A percentile compares a stretch with the other conserved stretches of the same genome.
Conservation (phyloP, 2,113 vertebrate genomes). For the Malaclemys terrapin region DNA sequence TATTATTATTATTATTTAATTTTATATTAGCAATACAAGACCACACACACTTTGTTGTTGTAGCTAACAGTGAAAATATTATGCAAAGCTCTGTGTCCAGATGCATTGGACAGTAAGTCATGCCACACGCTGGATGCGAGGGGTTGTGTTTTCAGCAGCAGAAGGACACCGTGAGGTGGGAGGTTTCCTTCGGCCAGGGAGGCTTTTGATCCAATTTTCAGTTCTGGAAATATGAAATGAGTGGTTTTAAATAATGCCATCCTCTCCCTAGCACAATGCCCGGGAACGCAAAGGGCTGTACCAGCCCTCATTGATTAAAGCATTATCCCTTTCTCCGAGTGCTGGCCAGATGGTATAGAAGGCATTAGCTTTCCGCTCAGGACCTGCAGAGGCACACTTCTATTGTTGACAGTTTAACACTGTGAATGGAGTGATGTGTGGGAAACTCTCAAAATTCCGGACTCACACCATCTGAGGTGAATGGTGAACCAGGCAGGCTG, state of each 20-base stretch:
- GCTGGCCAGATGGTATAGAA: conserved; percentile 79
- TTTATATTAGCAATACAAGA: neutral
- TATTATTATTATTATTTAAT: neutral
- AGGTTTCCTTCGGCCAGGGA: neutral
- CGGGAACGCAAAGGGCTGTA: conserved; percentile 17
- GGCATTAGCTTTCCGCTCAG: conserved; percentile 27
- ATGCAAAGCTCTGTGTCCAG: neutral
- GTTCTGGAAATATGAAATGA: conserved; percentile 72
- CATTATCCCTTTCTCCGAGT: conserved; percentile 42
- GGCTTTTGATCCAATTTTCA: conserved; percentile 70
- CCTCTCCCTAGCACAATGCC: conserved; percentile 35
- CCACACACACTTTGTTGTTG: accelerated
- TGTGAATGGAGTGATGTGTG: conserved; percentile 77
- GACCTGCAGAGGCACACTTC: conserved; percentile 76
- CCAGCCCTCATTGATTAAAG: conserved; percentile 55
- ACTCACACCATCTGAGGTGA: conserved; percentile 59
- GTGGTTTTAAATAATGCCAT: conserved; percentile 48
- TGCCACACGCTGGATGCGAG: neutral
- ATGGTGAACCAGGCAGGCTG: conserved; percentile 39
- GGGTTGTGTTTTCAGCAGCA: neutral
- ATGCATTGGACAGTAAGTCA: neutral
- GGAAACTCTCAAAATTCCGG: conserved; percentile 64
- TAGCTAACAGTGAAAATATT: neutral
- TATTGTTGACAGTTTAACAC: conserved; percentile 78
- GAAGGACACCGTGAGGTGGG: neutral